Evolutionary conservation across 2,113 vertebrate species (phyloP).

Genomic region (Rhea americana): DNA sequence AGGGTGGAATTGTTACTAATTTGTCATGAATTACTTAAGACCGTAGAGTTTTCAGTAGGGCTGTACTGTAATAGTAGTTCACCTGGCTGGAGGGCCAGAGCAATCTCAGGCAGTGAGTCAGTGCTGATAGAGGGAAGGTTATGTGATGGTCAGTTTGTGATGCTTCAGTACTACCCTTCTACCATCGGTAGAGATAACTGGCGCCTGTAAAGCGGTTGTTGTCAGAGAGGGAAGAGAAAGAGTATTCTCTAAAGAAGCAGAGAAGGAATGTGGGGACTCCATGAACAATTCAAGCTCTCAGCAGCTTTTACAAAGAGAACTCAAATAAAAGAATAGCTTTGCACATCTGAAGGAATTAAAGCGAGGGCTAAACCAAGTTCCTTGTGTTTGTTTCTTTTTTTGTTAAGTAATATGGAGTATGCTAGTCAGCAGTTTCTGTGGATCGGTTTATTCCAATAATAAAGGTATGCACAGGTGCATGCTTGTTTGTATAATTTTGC

Average conservation of each 20-base stretch:
- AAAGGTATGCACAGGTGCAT: background rate
- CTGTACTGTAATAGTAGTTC: background rate
- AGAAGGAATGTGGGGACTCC: background rate
- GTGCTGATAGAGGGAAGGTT: background rate
- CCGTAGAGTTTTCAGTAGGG: background rate
- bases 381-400: background rate
- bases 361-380: background rate
- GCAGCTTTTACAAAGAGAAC: background rate
- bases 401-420: background rate
- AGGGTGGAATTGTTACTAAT: background rate
- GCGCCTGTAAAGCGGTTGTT: background rate
- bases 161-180: fast-evolving
- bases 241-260: background rate
- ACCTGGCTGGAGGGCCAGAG: background rate
- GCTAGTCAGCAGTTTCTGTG: background rate
- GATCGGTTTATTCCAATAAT: background rate
- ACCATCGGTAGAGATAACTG: background rate
- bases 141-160: background rate
- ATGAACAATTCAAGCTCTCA: background rate
- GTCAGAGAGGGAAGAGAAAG: background rate
- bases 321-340: background rate
- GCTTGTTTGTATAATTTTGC: background rate
- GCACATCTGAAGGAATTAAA: background rate
- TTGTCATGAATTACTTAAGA: background rate
- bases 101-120: background rate